Evolutionary conservation across 2,888 invertebrate genomes (phyloP).

Genomic region (Calephelis perditalis): DNA sequence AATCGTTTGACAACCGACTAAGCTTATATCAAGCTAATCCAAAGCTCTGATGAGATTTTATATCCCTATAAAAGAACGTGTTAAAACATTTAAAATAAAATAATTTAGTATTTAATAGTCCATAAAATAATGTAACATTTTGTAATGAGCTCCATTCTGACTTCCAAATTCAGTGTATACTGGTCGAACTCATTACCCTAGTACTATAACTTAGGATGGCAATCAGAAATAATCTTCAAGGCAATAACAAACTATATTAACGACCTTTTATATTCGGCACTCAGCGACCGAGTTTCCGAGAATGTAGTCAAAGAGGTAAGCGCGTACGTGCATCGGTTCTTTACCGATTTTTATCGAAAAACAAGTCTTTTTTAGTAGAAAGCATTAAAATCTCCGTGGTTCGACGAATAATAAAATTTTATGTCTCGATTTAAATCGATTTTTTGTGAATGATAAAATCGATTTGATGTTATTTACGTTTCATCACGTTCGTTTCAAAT

Average conservation of each 20-base stretch:
- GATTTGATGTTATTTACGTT: slow-evolving; percentile 25
- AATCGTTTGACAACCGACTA: too few species aligned
- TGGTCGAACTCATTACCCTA: slow-evolving; percentile 30
- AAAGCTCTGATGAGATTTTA: slow-evolving; percentile 5
- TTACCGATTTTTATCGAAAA: slow-evolving; percentile 48
- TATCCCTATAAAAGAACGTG: background rate
- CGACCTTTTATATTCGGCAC: slow-evolving; percentile 40
- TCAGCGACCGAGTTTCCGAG: slow-evolving; percentile 34
- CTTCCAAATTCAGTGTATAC: slow-evolving; percentile 8
- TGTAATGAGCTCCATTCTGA: slow-evolving; percentile 3
- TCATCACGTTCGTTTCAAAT: slow-evolving; percentile 29
- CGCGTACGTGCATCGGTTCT: slow-evolving; percentile 42
- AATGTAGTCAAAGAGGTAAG: slow-evolving; percentile 30
- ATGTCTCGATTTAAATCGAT: slow-evolving; percentile 49
- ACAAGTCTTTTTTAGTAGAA: slow-evolving; percentile 42
- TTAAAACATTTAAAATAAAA: slow-evolving; percentile 5
- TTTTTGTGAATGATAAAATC: slow-evolving; percentile 27
- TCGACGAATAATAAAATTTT: slow-evolving; percentile 55
- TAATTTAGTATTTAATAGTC: background rate
- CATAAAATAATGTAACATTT: slow-evolving; percentile 8
- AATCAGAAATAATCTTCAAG: slow-evolving; percentile 39
- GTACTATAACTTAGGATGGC: slow-evolving; percentile 33
- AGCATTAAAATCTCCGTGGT: slow-evolving; percentile 41
- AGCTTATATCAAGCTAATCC: too few species aligned
- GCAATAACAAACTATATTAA: slow-evolving; percentile 40